Evolutionary conservation across 2,797 vertebrate genomes (phyloP), one percentile per base, ranked within the genome.

Genomic region (Acomys russatus): DNA sequence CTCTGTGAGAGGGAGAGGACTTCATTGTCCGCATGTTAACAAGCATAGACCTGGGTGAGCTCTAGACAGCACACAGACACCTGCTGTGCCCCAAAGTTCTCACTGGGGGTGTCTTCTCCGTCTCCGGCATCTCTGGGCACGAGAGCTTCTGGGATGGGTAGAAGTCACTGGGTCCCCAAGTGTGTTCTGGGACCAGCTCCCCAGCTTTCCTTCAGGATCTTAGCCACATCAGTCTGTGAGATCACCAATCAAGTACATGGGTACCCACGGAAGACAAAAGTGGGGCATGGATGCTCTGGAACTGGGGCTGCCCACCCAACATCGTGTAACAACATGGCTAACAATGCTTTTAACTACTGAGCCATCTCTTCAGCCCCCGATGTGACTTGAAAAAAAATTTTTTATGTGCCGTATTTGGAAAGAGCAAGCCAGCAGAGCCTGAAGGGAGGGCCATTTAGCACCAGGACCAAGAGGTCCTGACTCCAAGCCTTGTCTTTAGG

Each of bases 151-250:
- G 35, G 83, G 49, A 59, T 4, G 6, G n/a, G 15, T 2, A 0
- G 22, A 49, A 1, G 18, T 51, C 63, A 25, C 1, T 0, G 23
- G 35, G 9, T 9, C 9, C 6, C 49, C 9, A 14, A n/a, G 30
- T 0, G 0, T 18, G 28, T n/a, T 70, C 3, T 0, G 0, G 28
- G 59, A 33, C 88, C 89, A 1, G 51, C 30, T 1, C 5, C 1
- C 22, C 4, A 11, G 23, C 30, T 18, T 9, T 78, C 56, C 3
- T 2, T 68, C 9, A n/a, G 25, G n/a, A 9, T 33, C 20, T 25
- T 0, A 3, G 30, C 30, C 9, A 9, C 25, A 0, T 5, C 49
- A n/a, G 59, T 28, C 18, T 6, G 17, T 14, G 1, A 18, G 30
- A 33, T 25, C 61, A 10, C 84, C 10, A 6, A 51, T 23, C 15